Evolutionary conservation across 2,113 vertebrate genomes (phyloP), one percentile per base, ranked within the genome.

Genomic region (Spea bombifrons): DNA sequence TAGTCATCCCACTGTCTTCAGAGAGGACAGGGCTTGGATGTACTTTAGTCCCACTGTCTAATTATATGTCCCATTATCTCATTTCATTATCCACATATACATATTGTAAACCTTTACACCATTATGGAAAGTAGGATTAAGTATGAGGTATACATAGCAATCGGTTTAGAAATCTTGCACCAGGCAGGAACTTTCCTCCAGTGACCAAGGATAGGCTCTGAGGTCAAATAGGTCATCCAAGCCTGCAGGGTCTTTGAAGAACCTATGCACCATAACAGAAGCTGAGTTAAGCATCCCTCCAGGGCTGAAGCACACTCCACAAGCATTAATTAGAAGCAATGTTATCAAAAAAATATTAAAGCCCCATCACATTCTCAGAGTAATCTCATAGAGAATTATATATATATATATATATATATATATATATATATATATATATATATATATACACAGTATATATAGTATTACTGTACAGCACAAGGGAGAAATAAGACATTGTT

Each of bases 251-350:
- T 44, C 53, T 46, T 53, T 47, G 46, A 59, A 13, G 59, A 44
- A 13, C 71, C 46, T 45, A 30, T 59, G 4, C 44, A 72, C 30
- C 12, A 4, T 59, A 12, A 59, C 10, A 73, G 13, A 73, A 15
- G 6, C 43, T 45, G 0, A 10, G 57, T 15, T 73, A 46, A 50
- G 47, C 4, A 17, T 17, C 44, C 45, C 71, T 73, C 52, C 52
- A 73, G 71, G 71, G 43, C 43, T 17, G 46, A 16, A 61, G 8
- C 44, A 55, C 44, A 48, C 55, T 63, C 16, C 71, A 73, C 53
- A 73, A 47, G 55, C 55, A 59, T 63, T 30, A 59, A 73, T 73
- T 61, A 73, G 4, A 47, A 73, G n/a, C 47, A 30, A 30, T 64
- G 61, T 30, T 64, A 30, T 30, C 30, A 1, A 30, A 30, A 30